Base-by-base conservation (phyloP, 1,140 invertebrate genomes). In the Eurosta solidaginis region DNA sequence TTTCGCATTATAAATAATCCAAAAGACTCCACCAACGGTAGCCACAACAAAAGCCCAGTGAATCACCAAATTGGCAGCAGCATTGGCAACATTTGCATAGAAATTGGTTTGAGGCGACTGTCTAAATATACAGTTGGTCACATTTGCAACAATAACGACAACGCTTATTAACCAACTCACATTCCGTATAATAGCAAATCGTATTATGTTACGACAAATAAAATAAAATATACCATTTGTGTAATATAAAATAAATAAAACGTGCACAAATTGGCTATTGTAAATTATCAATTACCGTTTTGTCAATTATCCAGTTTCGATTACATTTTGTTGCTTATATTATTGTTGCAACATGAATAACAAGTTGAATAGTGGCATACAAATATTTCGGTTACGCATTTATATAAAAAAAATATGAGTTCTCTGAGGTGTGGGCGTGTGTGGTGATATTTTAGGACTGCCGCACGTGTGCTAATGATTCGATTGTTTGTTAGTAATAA, bases 261-360 rank as follows among this genome's bases (percentile, higher is more conserved):
- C 29, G 27, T 40, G 59, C 17, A 47, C 33, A 12, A 40, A 68
- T 68, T 68, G 59, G 59, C 59, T n/a, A n/a, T n/a, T n/a, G n/a
- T n/a, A n/a, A 68, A 68, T 68, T 68, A 40, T 40, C 59, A 68
- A 68, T 68, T 68, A 68, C 33, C 33, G 59, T 68, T 68, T 42
- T 68, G 59, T 68, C 59, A 68, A 68, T 68, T 68, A 40, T 17
- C 59, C 59, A 68, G 59, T 68, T 29, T 68, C 59, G 59, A 68
- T 68, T 68, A 42, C 59, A 40, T n/a, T 6, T 9, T 6, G 9
- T 42, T 29, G 50, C 50, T 9, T 4, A 68, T 9, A 40, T 59
- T n/a, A n/a, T n/a, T 36, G 33, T 36, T 36, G 59, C 59, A 40
- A 68, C 29, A 40, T 42, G 59, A 68, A 68, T 68, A 68, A 40